phyloP scores from a whole-genome alignment of 1,140 invertebrate genomes.

The Heterodera carotae region DNA sequence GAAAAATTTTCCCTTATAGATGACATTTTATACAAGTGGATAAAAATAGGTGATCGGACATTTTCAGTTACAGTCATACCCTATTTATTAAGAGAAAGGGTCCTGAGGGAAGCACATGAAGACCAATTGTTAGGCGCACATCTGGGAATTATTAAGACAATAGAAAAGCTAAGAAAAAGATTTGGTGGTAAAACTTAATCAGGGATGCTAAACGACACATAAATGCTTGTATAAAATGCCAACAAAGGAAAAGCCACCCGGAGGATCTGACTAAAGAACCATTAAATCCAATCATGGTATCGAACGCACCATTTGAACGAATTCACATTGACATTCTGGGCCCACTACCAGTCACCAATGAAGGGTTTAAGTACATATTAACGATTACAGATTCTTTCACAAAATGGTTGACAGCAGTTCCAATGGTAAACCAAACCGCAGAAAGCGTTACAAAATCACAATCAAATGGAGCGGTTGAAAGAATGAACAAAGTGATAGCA shows the following conservation, averaged over 20 bases:
- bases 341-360: too few species aligned
- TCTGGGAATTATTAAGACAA: too few species aligned
- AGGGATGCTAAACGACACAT: background rate
- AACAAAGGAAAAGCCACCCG: constrained; percentile 11
- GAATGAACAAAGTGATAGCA: background rate
- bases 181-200: constrained; percentile 7
- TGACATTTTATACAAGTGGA: background rate
- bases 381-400: too few species aligned
- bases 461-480: background rate
- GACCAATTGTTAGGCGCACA: background rate
- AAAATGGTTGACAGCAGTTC: too few species aligned
- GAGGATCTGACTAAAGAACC: background rate
- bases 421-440: too few species aligned
- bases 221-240: background rate
- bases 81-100: background rate
- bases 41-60: background rate
- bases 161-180: constrained; percentile 8
- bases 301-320: constrained; percentile 7
- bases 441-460: too few species aligned
- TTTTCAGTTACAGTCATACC: background rate
- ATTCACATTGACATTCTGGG: constrained; percentile 21
- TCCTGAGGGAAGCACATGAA: background rate
- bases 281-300: too few species aligned
- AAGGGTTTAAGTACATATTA: too few species aligned
- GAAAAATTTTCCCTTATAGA: background rate